These are phyloP conservation scores for Malaclemys terrapin DNA, from an alignment of 2,113 vertebrate species.

Conservation along the genomic window DNA sequence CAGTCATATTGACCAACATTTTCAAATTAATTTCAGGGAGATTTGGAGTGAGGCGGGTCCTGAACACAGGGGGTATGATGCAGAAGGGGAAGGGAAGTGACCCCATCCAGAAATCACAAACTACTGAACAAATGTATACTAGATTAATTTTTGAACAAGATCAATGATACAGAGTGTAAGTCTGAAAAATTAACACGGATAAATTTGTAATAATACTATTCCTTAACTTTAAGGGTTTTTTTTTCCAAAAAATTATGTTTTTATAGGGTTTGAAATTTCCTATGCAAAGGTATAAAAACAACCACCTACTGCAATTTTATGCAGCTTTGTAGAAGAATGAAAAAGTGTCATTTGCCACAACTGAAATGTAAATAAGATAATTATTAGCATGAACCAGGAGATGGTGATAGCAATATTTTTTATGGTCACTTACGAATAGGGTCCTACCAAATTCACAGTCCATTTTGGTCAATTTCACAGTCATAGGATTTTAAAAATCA, in stretches of 20 bases:
- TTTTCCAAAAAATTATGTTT: not conserved
- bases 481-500: too few species aligned
- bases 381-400: not conserved
- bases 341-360: not conserved
- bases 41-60: too few species aligned
- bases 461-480: too few species aligned
- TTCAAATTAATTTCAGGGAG: too few species aligned
- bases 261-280: not conserved
- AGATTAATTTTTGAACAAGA: not conserved
- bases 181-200: not conserved
- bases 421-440: not conserved
- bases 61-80: too few species aligned
- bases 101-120: not conserved
- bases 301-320: not conserved
- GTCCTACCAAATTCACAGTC: too few species aligned
- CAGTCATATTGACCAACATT: too few species aligned
- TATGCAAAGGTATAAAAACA: not conserved
- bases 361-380: not conserved
- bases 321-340: not conserved
- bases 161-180: not conserved
- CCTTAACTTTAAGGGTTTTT: not conserved
- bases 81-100: not conserved
- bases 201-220: not conserved
- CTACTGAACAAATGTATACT: not conserved
- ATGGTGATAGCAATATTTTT: not conserved